Evolutionary conservation across 53 echinoderm and acorn worm species (phyloP), one percentile per base, ranked within the genome.

Genomic region (Astropecten irregularis): DNA sequence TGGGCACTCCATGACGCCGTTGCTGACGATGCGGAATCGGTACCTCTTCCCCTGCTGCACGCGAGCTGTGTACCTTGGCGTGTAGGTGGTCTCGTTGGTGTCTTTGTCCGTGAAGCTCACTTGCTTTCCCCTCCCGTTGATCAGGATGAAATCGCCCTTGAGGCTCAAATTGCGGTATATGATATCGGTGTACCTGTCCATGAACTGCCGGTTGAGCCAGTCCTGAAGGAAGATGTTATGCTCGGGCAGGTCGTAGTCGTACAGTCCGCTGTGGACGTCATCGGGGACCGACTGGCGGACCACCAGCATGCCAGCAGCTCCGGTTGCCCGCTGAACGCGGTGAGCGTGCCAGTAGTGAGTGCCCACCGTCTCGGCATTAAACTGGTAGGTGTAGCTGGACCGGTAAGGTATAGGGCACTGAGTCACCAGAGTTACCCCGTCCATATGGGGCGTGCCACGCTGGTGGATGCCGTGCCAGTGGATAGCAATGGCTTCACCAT

Each of bases 391-490:
- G 66, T 95, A 99, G 23, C 79, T 86, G n/a, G 88, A 33, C 3
- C 48, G 26, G 27, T 64, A 23, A 4, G 53, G 48, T 21, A 95
- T 99, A 1, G 92, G 94, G 31, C 99, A 95, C 76, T 99, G 99
- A 4, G 99, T 95, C 30, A 99, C 46, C 49, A 87, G 61, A 5
- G 66, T 16, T 0, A 66, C 83, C 2, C 99, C 99, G 39, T 99
- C 99, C 99, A 99, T 99, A 70, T 90, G 83, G 0, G 88, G 94
- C 13, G 92, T 89, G 4, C 40, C 65, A 29, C 81, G 58, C 61
- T 95, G 90, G 40, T 90, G 92, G 2, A 88, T 40, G 3, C 99
- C 99, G 57, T 99, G 99, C 99, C 99, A 99, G 69, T 99, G 99
- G 20, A 99, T 92, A 11, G 35, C 50, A 0, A 90, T 69, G 0